phyloP scores from a whole-genome alignment of 2,888 invertebrate genomes.

The Lepidocyrtinus sp. region DNA sequence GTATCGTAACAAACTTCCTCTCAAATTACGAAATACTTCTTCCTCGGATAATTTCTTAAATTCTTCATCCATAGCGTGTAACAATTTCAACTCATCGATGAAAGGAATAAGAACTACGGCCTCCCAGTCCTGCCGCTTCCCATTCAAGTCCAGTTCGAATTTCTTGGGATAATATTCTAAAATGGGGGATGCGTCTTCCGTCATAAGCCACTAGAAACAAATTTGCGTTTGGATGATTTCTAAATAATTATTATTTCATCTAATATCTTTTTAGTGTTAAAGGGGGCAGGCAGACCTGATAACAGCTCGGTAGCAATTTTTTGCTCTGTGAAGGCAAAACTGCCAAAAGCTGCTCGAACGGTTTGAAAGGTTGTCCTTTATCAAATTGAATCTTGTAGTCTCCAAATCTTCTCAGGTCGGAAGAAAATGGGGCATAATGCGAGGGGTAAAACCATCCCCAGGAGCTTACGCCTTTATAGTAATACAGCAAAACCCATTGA shows the following conservation, averaged over 20 bases:
- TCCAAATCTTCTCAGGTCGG: constrained; percentile 89
- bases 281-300: constrained; percentile 76
- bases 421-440: constrained; percentile 97
- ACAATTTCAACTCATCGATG: constrained; percentile 85
- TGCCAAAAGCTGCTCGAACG: constrained; percentile 92
- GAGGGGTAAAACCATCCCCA: constrained; percentile 99
- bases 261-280: neutral
- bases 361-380: constrained; percentile 88
- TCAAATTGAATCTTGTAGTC: constrained; percentile 86
- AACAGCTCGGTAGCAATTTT: constrained; percentile 82
- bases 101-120: constrained; percentile 95
- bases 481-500: constrained; percentile 97
- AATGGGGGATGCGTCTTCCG: constrained; percentile 83
- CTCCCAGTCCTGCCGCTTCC: constrained; percentile 97
- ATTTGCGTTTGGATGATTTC: neutral
- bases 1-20: constrained; percentile 90
- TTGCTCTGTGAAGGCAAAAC: constrained; percentile 87
- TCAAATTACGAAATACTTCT: constrained; percentile 83
- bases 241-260: neutral
- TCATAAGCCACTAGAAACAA: constrained; percentile 77
- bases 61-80: constrained; percentile 83
- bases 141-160: constrained; percentile 95
- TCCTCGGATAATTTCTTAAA: constrained; percentile 79
- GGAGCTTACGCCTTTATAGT: constrained; percentile 95
- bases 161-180: constrained; percentile 91